Evolutionary conservation across 2,113 vertebrate species (phyloP).

Genomic region (Hipposideros armiger): DNA sequence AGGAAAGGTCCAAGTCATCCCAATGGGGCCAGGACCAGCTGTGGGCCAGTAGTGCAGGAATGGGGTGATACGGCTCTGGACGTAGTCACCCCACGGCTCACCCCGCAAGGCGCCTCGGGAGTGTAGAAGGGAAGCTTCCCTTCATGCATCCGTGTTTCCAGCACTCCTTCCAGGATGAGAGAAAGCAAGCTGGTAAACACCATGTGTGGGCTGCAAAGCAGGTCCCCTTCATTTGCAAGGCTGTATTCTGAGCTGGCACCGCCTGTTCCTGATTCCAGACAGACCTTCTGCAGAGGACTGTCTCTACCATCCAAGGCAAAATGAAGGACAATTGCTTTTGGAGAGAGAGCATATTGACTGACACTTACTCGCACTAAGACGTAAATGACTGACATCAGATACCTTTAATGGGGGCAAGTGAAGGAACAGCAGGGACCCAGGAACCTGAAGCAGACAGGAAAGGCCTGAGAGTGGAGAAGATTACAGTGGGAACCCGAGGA

Average conservation of each 20-base stretch:
- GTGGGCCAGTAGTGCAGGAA: neutral
- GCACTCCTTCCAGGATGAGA: neutral
- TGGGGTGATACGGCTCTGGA: rapidly evolving
- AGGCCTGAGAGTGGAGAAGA: rapidly evolving
- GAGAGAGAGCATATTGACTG: neutral
- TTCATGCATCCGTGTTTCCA: neutral
- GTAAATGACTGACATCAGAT: neutral
- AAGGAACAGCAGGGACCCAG: neutral
- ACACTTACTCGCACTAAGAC: neutral
- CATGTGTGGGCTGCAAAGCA: neutral
- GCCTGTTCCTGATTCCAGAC: neutral
- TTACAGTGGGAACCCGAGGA: neutral
- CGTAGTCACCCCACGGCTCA: rapidly evolving
- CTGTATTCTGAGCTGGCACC: neutral
- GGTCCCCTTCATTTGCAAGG: neutral
- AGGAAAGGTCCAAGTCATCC: neutral
- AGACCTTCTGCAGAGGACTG: neutral
- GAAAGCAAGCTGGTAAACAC: neutral
- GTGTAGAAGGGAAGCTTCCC: neutral
- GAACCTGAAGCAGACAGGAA: neutral
- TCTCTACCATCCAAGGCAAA: neutral
- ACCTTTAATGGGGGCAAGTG: neutral
- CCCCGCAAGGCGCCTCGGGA: neutral
- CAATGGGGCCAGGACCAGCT: neutral
- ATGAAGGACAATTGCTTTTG: neutral